Evolutionary conservation across 2,113 vertebrate genomes (phyloP).

Genomic region (Salvelinus sp.): DNA sequence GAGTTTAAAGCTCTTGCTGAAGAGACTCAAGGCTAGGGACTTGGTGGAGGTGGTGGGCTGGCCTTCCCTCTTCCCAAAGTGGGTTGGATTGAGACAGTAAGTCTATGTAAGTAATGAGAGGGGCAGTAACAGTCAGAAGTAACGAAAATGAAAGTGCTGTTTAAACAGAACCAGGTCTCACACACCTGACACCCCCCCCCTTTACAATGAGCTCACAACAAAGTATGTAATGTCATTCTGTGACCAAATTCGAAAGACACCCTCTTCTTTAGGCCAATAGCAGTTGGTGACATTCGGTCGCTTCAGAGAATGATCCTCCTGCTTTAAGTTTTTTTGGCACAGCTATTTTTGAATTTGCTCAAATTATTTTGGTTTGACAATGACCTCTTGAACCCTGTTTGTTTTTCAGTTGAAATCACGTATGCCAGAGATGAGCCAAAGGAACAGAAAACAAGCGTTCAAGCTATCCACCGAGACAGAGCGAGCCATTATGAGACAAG

Average conservation of each 20-base stretch:
- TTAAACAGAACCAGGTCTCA: neutral
- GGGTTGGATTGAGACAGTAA: neutral
- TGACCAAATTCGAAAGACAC: neutral
- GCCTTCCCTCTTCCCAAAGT: neutral
- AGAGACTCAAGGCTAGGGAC: conserved; percentile 8
- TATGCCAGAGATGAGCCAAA: conserved; percentile 18
- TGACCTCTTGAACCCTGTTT: conserved; percentile 17
- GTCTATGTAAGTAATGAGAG: neutral
- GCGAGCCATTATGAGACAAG: neutral
- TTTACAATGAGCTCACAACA: neutral
- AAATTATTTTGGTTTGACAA: conserved; percentile 50
- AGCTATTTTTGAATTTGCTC: conserved; percentile 20
- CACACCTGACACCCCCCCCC: conserved; percentile 12
- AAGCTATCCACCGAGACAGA: neutral
- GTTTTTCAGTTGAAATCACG: conserved; percentile 17
- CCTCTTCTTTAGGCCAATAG: neutral
- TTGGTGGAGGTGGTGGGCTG: neutral
- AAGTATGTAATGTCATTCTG: neutral
- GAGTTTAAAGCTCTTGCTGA: conserved; percentile 33
- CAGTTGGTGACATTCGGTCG: conserved; percentile 44
- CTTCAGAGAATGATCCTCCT: conserved; percentile 6
- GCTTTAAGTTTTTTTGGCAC: conserved; percentile 44
- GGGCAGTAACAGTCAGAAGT: conserved; percentile 2
- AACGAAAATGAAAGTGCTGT: neutral
- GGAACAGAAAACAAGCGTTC: conserved; percentile 21